Evolutionary conservation across 2,888 invertebrate genomes (phyloP).

Genomic region (Ectropis crepuscularia): DNA sequence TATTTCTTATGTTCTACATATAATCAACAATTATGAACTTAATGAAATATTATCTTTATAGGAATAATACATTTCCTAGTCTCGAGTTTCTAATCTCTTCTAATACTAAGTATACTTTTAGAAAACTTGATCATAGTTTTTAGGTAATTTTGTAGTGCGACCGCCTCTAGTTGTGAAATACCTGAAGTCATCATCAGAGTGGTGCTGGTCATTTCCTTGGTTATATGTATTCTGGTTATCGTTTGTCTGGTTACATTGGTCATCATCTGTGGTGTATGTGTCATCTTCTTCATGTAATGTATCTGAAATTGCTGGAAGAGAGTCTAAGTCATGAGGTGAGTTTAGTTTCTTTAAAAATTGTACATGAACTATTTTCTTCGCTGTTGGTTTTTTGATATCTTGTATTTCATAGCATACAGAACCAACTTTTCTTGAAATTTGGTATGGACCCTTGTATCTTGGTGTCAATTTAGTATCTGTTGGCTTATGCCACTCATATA

Average conservation of each 20-base stretch:
- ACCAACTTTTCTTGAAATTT: background rate
- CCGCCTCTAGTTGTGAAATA: background rate
- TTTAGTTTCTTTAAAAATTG: constrained; percentile 5
- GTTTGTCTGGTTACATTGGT: background rate
- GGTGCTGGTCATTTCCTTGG: background rate
- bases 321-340: constrained; percentile 8
- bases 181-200: too few relatives aligned
- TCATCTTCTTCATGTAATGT: too few relatives aligned
- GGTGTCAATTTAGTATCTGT: constrained; percentile 19
- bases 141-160: background rate
- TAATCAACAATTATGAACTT: too few relatives aligned
- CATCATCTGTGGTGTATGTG: background rate
- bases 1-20: too few relatives aligned
- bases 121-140: background rate
- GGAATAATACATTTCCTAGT: too few relatives aligned
- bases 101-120: too few relatives aligned
- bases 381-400: constrained; percentile 5
- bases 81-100: too few relatives aligned
- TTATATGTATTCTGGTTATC: background rate
- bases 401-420: constrained; percentile 5
- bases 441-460: constrained; percentile 20
- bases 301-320: background rate
- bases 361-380: constrained; percentile 13
- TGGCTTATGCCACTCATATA: constrained; percentile 23
- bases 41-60: too few relatives aligned